Evolutionary conservation across 2,888 invertebrate genomes (phyloP).

Genomic region (Anticlea derivata): DNA sequence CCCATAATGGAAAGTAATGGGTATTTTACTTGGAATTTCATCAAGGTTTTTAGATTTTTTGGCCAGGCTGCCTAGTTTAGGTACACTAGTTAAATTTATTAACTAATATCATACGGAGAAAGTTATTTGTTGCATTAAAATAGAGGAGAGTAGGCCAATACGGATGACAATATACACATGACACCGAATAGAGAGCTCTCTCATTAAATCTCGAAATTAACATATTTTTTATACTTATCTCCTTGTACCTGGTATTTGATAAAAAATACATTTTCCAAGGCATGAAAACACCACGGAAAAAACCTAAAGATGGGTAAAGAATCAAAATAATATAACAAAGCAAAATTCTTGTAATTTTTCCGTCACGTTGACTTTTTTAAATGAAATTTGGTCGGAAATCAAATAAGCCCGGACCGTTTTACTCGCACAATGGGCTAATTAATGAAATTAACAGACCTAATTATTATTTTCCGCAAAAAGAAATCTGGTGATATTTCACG

Average conservation of each 20-base stretch:
- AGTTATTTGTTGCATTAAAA: not conserved
- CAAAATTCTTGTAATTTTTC: conserved; percentile 20
- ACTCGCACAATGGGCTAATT: conserved; percentile 59
- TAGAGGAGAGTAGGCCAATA: not conserved
- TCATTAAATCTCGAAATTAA: too few relatives aligned
- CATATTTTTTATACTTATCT: too few relatives aligned
- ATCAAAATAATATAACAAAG: conserved; percentile 12
- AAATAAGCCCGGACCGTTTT: conserved; percentile 52
- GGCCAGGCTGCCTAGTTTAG: too few relatives aligned
- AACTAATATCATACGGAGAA: too few relatives aligned
- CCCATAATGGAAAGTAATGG: too few relatives aligned
- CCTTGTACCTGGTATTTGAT: too few relatives aligned
- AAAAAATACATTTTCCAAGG: too few relatives aligned
- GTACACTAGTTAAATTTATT: too few relatives aligned
- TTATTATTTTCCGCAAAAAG: conserved; percentile 57
- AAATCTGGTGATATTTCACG: conserved; percentile 15
- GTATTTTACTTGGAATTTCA: too few relatives aligned
- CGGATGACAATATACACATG: not conserved
- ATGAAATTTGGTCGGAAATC: conserved; percentile 46
- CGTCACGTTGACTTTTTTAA: conserved; percentile 21
- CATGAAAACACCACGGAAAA: too few relatives aligned
- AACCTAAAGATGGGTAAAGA: not conserved
- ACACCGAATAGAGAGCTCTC: too few relatives aligned
- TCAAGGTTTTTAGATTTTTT: too few relatives aligned
- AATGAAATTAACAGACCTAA: conserved; percentile 69